Evolutionary conservation across 2,797 vertebrate species (phyloP), one percentile per base, ranked within the genome.

Genomic region (Melanotaenia maccullochi): DNA sequence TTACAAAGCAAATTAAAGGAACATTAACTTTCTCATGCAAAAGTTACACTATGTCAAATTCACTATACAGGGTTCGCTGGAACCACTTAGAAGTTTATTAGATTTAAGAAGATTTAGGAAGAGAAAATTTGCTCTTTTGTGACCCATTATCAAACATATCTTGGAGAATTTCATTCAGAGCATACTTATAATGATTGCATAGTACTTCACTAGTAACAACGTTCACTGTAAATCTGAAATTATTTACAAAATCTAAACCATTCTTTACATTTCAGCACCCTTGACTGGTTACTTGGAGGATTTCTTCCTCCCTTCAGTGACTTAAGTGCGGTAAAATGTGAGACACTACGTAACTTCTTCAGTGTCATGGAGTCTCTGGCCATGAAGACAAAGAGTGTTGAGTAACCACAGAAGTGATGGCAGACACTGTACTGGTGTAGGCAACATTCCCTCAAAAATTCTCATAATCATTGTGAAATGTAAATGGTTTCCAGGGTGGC

Each of bases 211-310:
- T 25, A 25, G 25, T 25, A 33, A 33, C 5, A 33, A 24, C 4
- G 7, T 47, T 47, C 18, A 7, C 5, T 20, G 44, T 47, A 47
- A 47, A n/a, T 47, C 18, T 5, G 1, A 18, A 18, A 44, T 20
- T 20, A 44, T n/a, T 47, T n/a, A 9, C 44, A 47, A 20, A 47
- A 47, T 7, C 18, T 42, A 16, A 42, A 47, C 44, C 13, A 8
- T 20, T 64, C 0, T 44, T 62, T 49, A 5, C 32, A 33, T 83
- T 87, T 49, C 64, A 89, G 90, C 78, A 91, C 85, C 40, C 90
- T 38, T 36, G 89, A 89, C 81, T 90, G 86, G 85, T 81, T 89
- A 0, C 0, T 90, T 24, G 86, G 87, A 25, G 2, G 81, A 87
- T 16, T 89, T 73, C 51, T 1, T 33, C 16, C 86, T 80, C 40